Base-by-base conservation (phyloP, 1,140 invertebrate species). In the Spodoptera litura region DNA sequence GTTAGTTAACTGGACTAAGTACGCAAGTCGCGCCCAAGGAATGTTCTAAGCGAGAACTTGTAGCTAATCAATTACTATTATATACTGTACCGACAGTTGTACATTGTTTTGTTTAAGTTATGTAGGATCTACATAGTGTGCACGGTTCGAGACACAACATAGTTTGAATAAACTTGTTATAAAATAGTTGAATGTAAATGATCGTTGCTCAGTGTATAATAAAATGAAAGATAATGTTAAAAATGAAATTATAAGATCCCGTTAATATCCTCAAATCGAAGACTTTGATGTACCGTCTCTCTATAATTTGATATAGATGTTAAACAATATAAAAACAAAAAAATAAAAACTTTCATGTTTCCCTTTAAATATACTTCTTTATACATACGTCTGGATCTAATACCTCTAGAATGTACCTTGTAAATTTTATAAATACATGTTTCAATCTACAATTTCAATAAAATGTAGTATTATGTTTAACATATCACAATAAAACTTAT, bases 1-100 rank as follows among this genome's bases (percentile, higher is more conserved):
- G 83, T 89, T 91, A 93, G 90, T 89, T 81, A 81, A 88, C 80
- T 83, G 56, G 85, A 86, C 78, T 80, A 58, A 83, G 38, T 76
- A 44, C 59, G n/a, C 58, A 44, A 52, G 52, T 78, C 56, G 77
- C 79, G 79, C 64, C 62, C 44, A 38, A 59, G 66, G 64, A 71
- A 74, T 72, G 72, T 78, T 77, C 66, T 56, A 53, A 13, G 25
- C 73, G 75, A 51, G 56, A 62, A 71, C 52, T 59, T 25, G 53
- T 78, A 78, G 38, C 62, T 44, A 70, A 68, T 78, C 75, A 78
- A 71, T 78, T 78, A 71, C 62, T 58, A 77, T 58, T 20, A 58
- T 44, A 72, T 66, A 77, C 15, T 49, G 71, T 70, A 56, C 64
- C 64, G 4, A 4, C 20, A 20, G 52, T 20, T 78, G 25, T 44